Evolutionary conservation across 1,140 invertebrate species (phyloP), one percentile per base, ranked within the genome.

Genomic region (Cryptotermes secundus): DNA sequence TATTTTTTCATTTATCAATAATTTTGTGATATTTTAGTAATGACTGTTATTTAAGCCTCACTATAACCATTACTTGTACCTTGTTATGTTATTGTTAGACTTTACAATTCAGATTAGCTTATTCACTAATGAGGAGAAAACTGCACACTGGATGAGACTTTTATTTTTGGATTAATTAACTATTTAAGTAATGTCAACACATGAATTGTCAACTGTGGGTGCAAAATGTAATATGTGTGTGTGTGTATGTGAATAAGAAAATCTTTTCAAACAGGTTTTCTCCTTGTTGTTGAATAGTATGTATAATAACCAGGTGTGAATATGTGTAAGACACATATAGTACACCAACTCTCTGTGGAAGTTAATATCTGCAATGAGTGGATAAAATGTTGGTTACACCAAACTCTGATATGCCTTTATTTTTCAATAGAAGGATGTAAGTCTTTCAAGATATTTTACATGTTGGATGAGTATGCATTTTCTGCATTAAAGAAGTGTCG

Each of bases 21-120:
- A 86, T 87, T 87, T 87, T 87, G 87, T 87, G 87, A 87, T 87
- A 87, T 87, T 87, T 87, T 87, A 87, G 87, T 87, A 86, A 87
- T 87, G 86, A 87, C 86, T 87, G 86, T 87, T 87, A 87, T 87
- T 87, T 87, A 87, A 87, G 87, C 87, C 86, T 87, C 87, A 87
- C 86, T 87, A 86, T 87, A 87, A 87, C 86, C 86, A 87, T 85
- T 87, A 87, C 84, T 85, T 87, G 86, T 87, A 87, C 87, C 87
- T 87, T 87, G 87, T 87, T 87, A 87, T 87, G 83, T 85, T 85
- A 87, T 87, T 87, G 87, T 87, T 87, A 87, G 86, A 87, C 80
- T 87, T 86, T 86, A 86, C 81, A 84, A 86, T 87, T 82, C 53
- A 85, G 85, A 86, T 85, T 84, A 83, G 85, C 85, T 83, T 87